Evolutionary conservation across 2,888 invertebrate species (phyloP).

Genomic region (Oasisia sp.): DNA sequence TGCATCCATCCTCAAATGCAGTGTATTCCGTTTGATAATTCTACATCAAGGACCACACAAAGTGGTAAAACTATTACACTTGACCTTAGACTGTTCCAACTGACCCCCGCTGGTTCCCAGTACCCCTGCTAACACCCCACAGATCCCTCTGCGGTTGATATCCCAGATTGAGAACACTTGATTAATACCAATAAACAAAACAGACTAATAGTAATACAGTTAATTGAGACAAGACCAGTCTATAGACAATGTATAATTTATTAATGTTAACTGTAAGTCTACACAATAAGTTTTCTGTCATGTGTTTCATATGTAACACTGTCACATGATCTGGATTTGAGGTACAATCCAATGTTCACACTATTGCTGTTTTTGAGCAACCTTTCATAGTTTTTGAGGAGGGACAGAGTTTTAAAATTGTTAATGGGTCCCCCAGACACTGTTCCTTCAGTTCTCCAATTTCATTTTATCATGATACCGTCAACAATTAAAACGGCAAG

Average conservation of each 20-base stretch:
- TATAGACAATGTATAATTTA: not conserved
- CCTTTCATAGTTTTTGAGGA: no score
- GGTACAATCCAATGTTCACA: no score
- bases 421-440: no score
- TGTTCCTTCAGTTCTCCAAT: no score
- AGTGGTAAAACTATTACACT: not conserved
- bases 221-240: not conserved
- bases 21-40: not conserved
- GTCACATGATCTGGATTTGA: no score
- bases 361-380: no score
- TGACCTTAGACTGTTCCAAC: not conserved
- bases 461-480: no score
- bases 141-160: not conserved
- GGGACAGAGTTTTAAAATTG: no score
- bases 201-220: not conserved
- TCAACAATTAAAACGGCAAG: no score
- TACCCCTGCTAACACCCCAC: not conserved
- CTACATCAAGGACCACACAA: not conserved
- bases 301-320: no score
- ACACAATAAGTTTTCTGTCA: no score
- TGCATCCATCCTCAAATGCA: no score
- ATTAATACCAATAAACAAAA: not conserved
- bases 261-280: not conserved
- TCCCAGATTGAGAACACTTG: not conserved
- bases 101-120: not conserved